Evolutionary conservation across 2,113 vertebrate species (phyloP).

Genomic region (Rhagologus leucostigma): DNA sequence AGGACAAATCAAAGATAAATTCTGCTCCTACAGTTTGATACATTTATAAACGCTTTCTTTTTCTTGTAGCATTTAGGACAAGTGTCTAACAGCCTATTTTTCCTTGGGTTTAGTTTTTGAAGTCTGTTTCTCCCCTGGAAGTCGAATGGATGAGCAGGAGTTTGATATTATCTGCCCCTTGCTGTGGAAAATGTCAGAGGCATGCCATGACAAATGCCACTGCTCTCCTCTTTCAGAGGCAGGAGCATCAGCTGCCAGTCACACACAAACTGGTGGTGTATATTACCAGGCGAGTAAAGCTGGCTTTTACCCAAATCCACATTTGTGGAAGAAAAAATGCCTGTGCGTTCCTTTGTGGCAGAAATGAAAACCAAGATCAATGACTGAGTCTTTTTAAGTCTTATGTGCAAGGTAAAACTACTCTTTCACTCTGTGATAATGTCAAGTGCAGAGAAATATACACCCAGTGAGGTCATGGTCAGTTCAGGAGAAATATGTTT

Average conservation of each 20-base stretch:
- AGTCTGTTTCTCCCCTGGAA: constrained; percentile 45
- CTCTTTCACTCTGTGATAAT: constrained; percentile 63
- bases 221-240: constrained; percentile 25
- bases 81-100: neutral
- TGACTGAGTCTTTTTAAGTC: constrained; percentile 50
- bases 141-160: constrained; percentile 32
- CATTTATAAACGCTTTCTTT: neutral
- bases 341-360: constrained; percentile 36
- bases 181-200: constrained; percentile 57
- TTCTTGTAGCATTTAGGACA: neutral
- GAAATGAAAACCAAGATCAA: constrained; percentile 66
- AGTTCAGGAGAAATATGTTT: constrained; percentile 58
- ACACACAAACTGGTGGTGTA: neutral
- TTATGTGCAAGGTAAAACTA: constrained; percentile 61
- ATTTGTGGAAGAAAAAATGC: constrained; percentile 48
- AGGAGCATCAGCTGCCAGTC: constrained; percentile 31
- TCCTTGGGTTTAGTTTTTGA: constrained; percentile 23
- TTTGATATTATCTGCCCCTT: constrained; percentile 54
- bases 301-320: constrained; percentile 44
- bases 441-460: constrained; percentile 63
- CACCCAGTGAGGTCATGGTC: constrained; percentile 54
- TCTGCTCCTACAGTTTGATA: neutral
- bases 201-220: constrained; percentile 57
- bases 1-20: constrained; percentile 8
- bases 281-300: neutral